Base-by-base conservation (phyloP, 2,888 invertebrate genomes). In the Amitus sp. region DNA sequence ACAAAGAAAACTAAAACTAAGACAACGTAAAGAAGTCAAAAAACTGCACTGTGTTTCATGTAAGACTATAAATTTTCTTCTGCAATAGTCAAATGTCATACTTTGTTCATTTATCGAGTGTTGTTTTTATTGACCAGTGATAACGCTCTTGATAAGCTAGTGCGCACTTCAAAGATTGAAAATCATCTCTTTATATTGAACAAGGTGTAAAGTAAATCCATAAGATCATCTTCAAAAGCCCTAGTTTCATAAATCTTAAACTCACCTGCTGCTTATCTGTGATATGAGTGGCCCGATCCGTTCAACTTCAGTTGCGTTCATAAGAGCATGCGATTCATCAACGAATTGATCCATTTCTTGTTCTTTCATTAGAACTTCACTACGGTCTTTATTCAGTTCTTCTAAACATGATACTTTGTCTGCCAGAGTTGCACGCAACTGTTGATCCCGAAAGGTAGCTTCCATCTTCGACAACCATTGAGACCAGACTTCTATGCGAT, bases 401-500 rank as follows among this genome's bases (percentile, higher is more conserved):
- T 89, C 86, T 9, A 95, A 83, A 71, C 93, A 91, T 19, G 86
- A 84, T 73, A 90, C 88, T 82, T 97, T 98, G 71, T 95, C 95
- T 46, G 89, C 85, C 15, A 95, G 82, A 0, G 91, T 90, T 1
- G 92, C 90, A 77, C 93, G 91, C 2, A 95, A 84, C 66, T 90
- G 90, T 79, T 95, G 95, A 71, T 96, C 94, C 49, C 95, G 89
- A 77, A 96, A 92, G 52, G 91, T 88, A 6, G 89, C 87, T 84
- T 97, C 96, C 78, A 90, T 90, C 20, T 88, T 86, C 73, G 93
- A 90, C 67, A 96, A 89, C 96, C 96, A 96, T 70, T 90, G 90
- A 9, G 91, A 91, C 27, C 95, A 88, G 18, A 87, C 86, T 66
- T 95, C 94, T 39, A 95, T 85, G 23, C 89, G 89, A 40, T 87